Percentiles rank a stretch among this genome's conserved stretches.
These are phyloP conservation scores for Pachypeltis micranthus DNA, from an alignment of 1,140 invertebrate species.

Conservation along the genomic window DNA sequence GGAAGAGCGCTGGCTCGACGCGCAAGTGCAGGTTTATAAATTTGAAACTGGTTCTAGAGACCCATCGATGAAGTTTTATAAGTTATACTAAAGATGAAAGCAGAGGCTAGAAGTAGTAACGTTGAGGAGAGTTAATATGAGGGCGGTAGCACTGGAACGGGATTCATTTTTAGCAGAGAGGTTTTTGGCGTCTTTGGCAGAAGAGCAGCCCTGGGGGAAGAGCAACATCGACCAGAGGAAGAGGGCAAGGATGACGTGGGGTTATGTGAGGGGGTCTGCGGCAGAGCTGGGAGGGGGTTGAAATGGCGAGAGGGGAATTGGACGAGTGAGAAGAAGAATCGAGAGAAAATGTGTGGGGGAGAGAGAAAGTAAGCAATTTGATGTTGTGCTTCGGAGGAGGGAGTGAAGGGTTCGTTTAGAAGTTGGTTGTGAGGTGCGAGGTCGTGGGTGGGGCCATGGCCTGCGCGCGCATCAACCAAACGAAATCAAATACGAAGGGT, in stretches of 20 bases:
- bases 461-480: neutral
- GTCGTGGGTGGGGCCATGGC: neutral
- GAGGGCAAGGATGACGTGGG: neutral
- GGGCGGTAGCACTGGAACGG: too few species aligned
- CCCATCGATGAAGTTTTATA: too few species aligned
- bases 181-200: constrained; percentile 1
- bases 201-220: neutral
- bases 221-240: neutral
- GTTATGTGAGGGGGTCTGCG: neutral
- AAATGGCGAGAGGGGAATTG: neutral
- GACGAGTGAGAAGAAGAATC: neutral
- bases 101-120: too few species aligned
- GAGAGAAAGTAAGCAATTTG: too few species aligned
- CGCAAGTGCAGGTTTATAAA: too few species aligned
- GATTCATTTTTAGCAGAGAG: neutral
- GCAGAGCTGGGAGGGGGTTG: neutral
- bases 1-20: too few species aligned
- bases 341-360: too few species aligned
- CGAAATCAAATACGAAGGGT: neutral
- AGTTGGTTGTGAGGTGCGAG: neutral
- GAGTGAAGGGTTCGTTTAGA: neutral
- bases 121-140: too few species aligned
- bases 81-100: too few species aligned
- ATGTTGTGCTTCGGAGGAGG: too few species aligned
- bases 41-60: too few species aligned